phyloP scores from a whole-genome alignment of 92 coral and sea anemone species.

The Nematostella vectensis region DNA sequence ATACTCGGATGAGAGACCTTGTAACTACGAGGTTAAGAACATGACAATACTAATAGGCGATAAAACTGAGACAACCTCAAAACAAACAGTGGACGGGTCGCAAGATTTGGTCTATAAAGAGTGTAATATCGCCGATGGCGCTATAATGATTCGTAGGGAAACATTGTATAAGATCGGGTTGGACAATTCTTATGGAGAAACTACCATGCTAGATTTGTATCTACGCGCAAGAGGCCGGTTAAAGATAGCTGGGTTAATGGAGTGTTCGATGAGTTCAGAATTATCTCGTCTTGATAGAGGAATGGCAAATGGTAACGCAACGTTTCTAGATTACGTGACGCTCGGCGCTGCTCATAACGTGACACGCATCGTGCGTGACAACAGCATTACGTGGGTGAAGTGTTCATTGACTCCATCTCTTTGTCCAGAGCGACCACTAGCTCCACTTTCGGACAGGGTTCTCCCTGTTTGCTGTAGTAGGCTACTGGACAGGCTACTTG shows the following conservation, averaged over 20 bases:
- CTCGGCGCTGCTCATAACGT: conserved; percentile 23
- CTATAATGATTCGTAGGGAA: conserved; percentile 27
- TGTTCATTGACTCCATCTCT: conserved; percentile 19
- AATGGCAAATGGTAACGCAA: not conserved
- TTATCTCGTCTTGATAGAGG: conserved; percentile 29
- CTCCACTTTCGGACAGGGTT: conserved; percentile 9
- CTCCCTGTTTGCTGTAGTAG: conserved; percentile 31
- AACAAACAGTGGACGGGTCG: not conserved
- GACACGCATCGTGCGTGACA: conserved; percentile 28
- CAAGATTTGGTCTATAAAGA: conserved; percentile 1
- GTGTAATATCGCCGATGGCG: conserved; percentile 36
- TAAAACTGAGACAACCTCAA: not conserved
- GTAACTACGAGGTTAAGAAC: conserved; percentile 24
- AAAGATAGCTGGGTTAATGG: conserved; percentile 18
- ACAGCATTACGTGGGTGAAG: conserved; percentile 33
- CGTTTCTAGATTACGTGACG: conserved; percentile 26
- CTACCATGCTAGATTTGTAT: conserved; percentile 32
- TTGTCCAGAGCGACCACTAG: conserved; percentile 34
- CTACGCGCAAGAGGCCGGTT: conserved; percentile 15
- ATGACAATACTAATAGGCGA: conserved; percentile 36
- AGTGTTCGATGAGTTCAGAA: conserved; percentile 9
- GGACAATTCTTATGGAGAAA: conserved; percentile 19
- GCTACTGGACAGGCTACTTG: conserved; percentile 22
- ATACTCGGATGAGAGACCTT: not conserved
- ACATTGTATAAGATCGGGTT: conserved; percentile 19